A percentile compares a stretch with the other conserved stretches of the same genome.
Evolutionary conservation across 1,140 invertebrate genomes (phyloP).

Genomic region (Brachionus sp.): DNA sequence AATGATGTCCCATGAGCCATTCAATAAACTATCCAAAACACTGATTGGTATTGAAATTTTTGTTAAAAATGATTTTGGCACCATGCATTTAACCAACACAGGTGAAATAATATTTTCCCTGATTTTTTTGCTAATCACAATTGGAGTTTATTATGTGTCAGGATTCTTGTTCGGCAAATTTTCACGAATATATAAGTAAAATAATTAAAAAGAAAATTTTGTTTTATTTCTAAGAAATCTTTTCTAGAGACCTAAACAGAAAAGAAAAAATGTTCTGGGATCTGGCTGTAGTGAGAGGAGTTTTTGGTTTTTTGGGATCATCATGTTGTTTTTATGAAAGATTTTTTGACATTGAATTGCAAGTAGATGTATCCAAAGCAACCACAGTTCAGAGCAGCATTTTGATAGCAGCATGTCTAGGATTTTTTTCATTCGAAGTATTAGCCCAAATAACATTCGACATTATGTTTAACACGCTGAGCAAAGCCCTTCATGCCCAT

Average conservation of each 20-base stretch:
- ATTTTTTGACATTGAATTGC: slow-evolving; percentile 50
- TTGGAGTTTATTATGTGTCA: neutral
- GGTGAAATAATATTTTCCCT: neutral
- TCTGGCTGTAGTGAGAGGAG: slow-evolving; percentile 51
- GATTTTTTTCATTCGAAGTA: slow-evolving; percentile 55
- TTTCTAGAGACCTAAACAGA: slow-evolving; percentile 46
- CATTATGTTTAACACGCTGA: slow-evolving; percentile 50
- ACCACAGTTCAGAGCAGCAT: slow-evolving; percentile 50
- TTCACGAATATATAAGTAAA: slow-evolving; percentile 17
- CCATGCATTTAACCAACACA: neutral
- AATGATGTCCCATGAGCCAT: neutral
- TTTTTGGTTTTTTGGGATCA: slow-evolving; percentile 52
- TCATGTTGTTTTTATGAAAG: slow-evolving; percentile 50
- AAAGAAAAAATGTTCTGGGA: slow-evolving; percentile 56
- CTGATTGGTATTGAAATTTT: neutral
- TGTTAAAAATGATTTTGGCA: slow-evolving; percentile 9
- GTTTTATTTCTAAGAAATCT: neutral
- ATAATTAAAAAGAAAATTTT: neutral
- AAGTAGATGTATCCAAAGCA: slow-evolving; percentile 51
- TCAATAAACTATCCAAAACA: neutral
- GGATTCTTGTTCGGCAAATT: neutral
- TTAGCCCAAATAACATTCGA: slow-evolving; percentile 51
- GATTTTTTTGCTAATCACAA: neutral
- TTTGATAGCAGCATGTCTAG: slow-evolving; percentile 50
- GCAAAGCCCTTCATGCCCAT: slow-evolving; percentile 52